These are phyloP conservation scores for Loriculus beryllinus DNA, from an alignment of 2,797 vertebrate genomes.

Conservation along the genomic window DNA sequence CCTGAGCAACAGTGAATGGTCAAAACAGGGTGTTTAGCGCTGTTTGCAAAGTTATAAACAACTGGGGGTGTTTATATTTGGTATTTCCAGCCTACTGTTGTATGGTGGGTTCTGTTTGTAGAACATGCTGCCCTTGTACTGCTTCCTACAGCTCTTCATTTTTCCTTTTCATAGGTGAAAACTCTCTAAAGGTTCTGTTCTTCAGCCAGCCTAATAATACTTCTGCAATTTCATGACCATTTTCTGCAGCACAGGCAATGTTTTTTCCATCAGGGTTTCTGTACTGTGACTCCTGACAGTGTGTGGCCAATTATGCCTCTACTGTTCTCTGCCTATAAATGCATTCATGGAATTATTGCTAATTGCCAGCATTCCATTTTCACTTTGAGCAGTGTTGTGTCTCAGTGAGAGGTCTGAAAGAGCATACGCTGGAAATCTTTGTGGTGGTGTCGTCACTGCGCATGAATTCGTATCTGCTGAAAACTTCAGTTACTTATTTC, in stretches of 20 bases:
- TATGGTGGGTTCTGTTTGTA: not conserved
- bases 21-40: not conserved
- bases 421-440: not conserved
- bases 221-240: not conserved
- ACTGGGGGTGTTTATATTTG: not conserved
- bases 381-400: not conserved
- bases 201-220: not conserved
- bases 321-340: not conserved
- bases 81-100: not conserved
- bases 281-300: not conserved
- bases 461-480: not conserved
- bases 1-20: accelerated
- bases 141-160: not conserved
- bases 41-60: not conserved
- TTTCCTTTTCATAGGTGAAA: not conserved
- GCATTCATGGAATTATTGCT: not conserved
- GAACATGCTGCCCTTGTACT: not conserved
- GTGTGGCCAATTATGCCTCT: not conserved
- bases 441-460: not conserved
- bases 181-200: not conserved
- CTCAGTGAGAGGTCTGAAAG: not conserved
- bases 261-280: slow-evolving; percentile 4
- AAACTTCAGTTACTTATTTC: not conserved
- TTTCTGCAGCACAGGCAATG: not conserved
- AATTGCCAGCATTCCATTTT: not conserved